Base-by-base conservation (phyloP, 2,797 vertebrate species). In the Microctenopoma lineatum region DNA sequence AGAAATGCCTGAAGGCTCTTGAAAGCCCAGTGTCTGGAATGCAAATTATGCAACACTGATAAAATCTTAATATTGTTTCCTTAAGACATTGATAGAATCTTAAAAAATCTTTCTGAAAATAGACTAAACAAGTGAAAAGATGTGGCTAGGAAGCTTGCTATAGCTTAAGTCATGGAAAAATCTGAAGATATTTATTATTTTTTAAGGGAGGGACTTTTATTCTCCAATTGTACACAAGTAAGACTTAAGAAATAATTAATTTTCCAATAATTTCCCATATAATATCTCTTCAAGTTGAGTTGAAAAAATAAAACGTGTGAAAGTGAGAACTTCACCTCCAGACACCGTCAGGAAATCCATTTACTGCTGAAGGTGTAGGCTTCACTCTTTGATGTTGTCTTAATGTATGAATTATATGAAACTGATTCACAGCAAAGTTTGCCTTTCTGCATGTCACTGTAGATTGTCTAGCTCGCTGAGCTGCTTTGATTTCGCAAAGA, bases 171-270 rank as follows among this genome's bases (percentile, higher is more conserved):
- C 27, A 3, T 34, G 21, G 21, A 21, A 21, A 21, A 21, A 1
- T 21, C 1, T 21, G 21, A 21, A 21, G 21, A 53, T 46, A 0
- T 7, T 58, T 36, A 16, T 44, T n/a, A 1, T n/a, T 54, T 46
- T 50, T 59, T 63, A 39, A 5, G n/a, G 62, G 16, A 27, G 21
- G 25, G 2, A 56, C 44, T 36, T 44, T 34, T 2, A n/a, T 18
- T 16, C 7, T 32, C 26, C 27, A 59, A 45, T 45, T 59, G 59
- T 52, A 51, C 46, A 51, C 48, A 48, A 57, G 51, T 26, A 57
- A 60, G 14, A 14, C 36, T 55, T 39, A 2, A 21, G 69, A 54
- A 70, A 44, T 57, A 57, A 75, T 59, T 8, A 10, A 73, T 79
- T 2, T 6, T 4, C 15, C 4, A 1, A 66, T 60, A 0, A 64